phyloP scores from a whole-genome alignment of 2,888 invertebrate species.

The Criorhina ranunculi region DNA sequence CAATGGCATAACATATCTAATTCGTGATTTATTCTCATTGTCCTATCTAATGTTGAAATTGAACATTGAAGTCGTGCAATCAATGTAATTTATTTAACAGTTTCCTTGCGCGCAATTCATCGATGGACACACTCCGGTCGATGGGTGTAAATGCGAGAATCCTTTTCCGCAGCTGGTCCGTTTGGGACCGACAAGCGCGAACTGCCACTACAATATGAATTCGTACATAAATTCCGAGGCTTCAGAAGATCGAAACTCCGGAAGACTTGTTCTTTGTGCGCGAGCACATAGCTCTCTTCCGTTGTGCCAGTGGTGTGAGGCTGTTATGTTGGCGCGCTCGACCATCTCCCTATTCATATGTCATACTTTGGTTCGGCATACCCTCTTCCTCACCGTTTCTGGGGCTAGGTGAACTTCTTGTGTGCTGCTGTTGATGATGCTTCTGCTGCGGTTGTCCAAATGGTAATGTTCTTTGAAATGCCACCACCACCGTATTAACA shows the following conservation, averaged over 20 bases:
- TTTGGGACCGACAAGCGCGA: constrained; percentile 31
- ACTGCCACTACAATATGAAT: constrained; percentile 66
- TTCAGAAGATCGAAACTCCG: constrained; percentile 64
- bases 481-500: constrained; percentile 68
- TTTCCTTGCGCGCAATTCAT: constrained; percentile 60
- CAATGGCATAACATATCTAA: constrained; percentile 57
- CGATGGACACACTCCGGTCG: constrained; percentile 51
- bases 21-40: constrained; percentile 77
- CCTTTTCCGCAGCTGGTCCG: constrained; percentile 55
- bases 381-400: not conserved
- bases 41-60: constrained; percentile 74
- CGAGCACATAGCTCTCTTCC: constrained; percentile 15
- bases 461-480: constrained; percentile 74
- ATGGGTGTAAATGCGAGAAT: constrained; percentile 66
- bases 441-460: constrained; percentile 71
- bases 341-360: constrained; percentile 74
- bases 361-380: constrained; percentile 57
- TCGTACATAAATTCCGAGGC: constrained; percentile 73
- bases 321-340: constrained; percentile 43
- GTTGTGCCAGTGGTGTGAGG: constrained; percentile 35
- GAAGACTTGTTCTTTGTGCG: constrained; percentile 62
- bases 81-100: constrained; percentile 76
- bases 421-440: constrained; percentile 33
- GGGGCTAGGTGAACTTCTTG: constrained; percentile 51
- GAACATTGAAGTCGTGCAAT: constrained; percentile 77